These are phyloP conservation scores for Neotoxoptera formosana DNA, from an alignment of 1,140 invertebrate species.

Conservation along the genomic window DNA sequence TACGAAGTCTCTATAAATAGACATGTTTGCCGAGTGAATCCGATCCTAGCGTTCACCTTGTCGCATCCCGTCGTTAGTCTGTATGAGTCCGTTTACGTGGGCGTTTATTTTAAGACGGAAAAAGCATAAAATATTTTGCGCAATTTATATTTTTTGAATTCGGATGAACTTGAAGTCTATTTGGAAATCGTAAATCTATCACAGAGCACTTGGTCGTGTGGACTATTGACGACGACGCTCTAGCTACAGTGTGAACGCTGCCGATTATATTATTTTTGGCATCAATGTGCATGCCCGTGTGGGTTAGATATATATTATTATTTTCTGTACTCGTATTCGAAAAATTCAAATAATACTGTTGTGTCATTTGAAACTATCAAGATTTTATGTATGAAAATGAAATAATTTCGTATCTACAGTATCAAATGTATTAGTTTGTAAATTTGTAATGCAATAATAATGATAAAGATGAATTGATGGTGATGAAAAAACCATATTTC, in stretches of 20 bases:
- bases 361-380: background rate
- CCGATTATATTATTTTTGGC: conserved; percentile 47
- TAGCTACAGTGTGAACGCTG: conserved; percentile 20
- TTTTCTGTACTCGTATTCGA: background rate
- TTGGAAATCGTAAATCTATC: background rate
- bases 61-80: conserved; percentile 41
- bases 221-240: background rate
- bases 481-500: background rate
- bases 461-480: background rate
- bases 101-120: conserved; percentile 17
- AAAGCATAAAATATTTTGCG: background rate
- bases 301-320: background rate
- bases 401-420: background rate
- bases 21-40: conserved; percentile 21
- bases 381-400: background rate
- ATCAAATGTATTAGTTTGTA: background rate
- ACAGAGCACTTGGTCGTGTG: background rate
- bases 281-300: background rate
- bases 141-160: background rate
- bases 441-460: conserved; percentile 27
- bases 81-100: background rate
- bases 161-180: background rate
- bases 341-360: background rate
- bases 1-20: conserved; percentile 50
- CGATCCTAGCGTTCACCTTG: conserved; percentile 34